Base-by-base conservation (phyloP, 2,888 invertebrate genomes). In the Drosophila tripunctata region DNA sequence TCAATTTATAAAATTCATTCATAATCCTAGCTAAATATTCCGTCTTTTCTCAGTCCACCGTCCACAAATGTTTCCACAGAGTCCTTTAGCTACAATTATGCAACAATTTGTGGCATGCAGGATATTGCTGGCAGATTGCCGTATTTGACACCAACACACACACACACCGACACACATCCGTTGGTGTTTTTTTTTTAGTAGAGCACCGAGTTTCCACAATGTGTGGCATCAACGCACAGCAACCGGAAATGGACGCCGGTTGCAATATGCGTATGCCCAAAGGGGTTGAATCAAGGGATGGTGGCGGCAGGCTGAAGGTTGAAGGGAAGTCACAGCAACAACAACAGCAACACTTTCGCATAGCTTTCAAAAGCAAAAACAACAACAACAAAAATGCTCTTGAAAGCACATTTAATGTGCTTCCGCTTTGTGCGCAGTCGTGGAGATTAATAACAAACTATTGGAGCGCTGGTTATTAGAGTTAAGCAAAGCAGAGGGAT, bases 61-160 rank as follows among this genome's bases (percentile, higher is more conserved):
- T 10, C 10, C 4, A 10, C 10, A 27, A 27, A 10, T 1, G 1
- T 2, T 27, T 27, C 10, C 10, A 27, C 4, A 10, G 27, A 10
- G 10, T 27, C 3, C 27, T 27, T n/a, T n/a, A 21, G n/a, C n/a
- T 14, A 10, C 14, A 43, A 43, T 24, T 43, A 15, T 47, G 33
- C 14, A 15, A n/a, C n/a, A 47, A 35, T 22, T 24, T 35, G 45
- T 48, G 24, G 17, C 38, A 14, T 66, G 62, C 68, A 79, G 77
- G 80, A 79, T 76, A 76, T 76, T 64, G 56, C 56, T 48, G 64
- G 36, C 78, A 81, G 78, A 77, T 81, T 77, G 67, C 43, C 44
- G 64, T 40, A 33, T 31, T 57, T 35, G 44, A 48, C 52, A 52
- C 33, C 47, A 43, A 44, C 57, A 48, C 14, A n/a, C n/a, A n/a